Conservation (phyloP, 92 coral and sea anemone species). For the Plumapathes pennacea region DNA sequence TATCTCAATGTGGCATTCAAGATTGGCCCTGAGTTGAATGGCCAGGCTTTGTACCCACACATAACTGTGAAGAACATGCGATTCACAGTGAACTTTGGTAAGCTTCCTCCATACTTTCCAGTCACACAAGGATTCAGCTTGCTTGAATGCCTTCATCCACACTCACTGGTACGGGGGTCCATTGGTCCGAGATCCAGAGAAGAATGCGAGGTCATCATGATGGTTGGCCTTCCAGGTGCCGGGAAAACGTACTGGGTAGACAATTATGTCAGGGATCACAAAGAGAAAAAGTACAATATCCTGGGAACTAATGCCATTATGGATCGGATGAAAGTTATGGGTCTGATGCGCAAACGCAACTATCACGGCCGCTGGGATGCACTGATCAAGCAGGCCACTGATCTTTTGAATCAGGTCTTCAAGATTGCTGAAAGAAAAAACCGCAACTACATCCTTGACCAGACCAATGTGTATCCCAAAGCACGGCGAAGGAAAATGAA, state of each 20-base stretch:
- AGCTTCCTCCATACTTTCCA: constrained; percentile 44
- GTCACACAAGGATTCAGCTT: constrained; percentile 70
- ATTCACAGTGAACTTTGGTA: constrained; percentile 83
- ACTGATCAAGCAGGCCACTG: constrained; percentile 90
- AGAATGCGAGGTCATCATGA: constrained; percentile 89
- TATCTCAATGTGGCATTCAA: constrained; percentile 87
- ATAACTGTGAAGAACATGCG: constrained; percentile 94
- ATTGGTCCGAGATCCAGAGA: constrained; percentile 56
- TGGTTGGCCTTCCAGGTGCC: constrained; percentile 93
- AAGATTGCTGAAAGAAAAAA: constrained; percentile 86
- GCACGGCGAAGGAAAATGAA: constrained; percentile 91
- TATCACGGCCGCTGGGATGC: constrained; percentile 99
- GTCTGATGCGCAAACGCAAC: constrained; percentile 76
- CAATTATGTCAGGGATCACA: constrained; percentile 67
- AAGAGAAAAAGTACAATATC: constrained; percentile 70
- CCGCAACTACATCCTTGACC: constrained; percentile 90
- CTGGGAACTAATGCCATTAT: constrained; percentile 89
- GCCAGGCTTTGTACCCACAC: constrained; percentile 79
- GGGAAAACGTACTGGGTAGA: constrained; percentile 93
- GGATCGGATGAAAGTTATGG: constrained; percentile 94
- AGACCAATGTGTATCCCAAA: constrained; percentile 92
- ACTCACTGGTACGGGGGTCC: constrained; percentile 52
- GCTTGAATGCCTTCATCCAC: constrained; percentile 52
- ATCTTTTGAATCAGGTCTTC: constrained; percentile 73
- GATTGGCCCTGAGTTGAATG: constrained; percentile 68